Evolutionary conservation across 2,797 vertebrate species (phyloP).

Genomic region (Lophotriccus pileatus): DNA sequence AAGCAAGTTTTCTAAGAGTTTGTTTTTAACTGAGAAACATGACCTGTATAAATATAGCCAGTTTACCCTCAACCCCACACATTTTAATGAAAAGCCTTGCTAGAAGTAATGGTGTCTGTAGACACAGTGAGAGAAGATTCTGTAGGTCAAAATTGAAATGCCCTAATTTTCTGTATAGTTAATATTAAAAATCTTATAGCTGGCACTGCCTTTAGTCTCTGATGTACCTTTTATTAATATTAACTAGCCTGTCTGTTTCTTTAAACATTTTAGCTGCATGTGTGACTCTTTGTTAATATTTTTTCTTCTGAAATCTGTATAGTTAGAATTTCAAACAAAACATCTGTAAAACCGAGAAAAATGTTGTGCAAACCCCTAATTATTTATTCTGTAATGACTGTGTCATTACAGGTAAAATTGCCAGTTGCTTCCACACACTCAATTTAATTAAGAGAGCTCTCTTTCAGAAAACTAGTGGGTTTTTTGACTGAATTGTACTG

Average conservation of each 20-base stretch:
- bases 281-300: neutral
- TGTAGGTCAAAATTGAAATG: neutral
- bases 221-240: neutral
- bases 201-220: neutral
- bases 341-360: neutral
- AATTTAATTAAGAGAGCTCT: neutral
- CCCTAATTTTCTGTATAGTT: neutral
- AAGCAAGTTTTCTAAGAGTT: conserved; percentile 9
- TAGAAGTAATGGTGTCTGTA: neutral
- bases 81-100: conserved; percentile 11
- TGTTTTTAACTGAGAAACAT: conserved; percentile 5
- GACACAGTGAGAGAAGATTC: neutral
- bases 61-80: neutral
- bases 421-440: neutral
- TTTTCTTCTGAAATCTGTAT: neutral
- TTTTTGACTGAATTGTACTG: neutral
- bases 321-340: neutral
- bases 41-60: conserved; percentile 2
- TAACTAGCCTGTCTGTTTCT: neutral
- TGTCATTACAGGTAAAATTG: neutral
- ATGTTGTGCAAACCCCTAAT: neutral
- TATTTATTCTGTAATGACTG: neutral
- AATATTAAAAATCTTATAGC: neutral
- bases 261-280: neutral
- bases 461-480: neutral